phyloP scores from a whole-genome alignment of 1,140 invertebrate species.

The Palaemon carinicauda region DNA sequence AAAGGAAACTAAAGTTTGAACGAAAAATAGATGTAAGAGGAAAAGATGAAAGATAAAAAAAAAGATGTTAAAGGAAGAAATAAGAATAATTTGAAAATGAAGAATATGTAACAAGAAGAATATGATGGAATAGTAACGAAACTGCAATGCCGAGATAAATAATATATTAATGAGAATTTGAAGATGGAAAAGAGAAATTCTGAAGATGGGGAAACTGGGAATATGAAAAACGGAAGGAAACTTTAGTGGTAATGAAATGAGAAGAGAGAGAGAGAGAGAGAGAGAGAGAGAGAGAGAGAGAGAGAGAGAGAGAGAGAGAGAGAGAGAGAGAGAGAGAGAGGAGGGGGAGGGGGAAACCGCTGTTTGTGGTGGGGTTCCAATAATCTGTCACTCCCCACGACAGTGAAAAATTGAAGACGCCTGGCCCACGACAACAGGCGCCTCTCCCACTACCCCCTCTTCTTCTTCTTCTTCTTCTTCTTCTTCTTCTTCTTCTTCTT shows the following conservation, averaged over 20 bases:
- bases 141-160: too few species aligned
- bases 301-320: background rate
- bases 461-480: background rate
- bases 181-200: background rate
- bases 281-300: background rate
- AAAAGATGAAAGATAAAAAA: background rate
- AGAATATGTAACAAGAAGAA: too few species aligned
- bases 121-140: too few species aligned
- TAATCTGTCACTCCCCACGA: conserved; percentile 53
- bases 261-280: background rate
- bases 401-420: conserved; percentile 51
- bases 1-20: too few species aligned
- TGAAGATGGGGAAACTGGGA: background rate
- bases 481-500: background rate
- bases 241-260: background rate
- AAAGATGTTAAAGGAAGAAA: too few species aligned
- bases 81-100: too few species aligned
- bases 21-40: background rate
- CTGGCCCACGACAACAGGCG: conserved; percentile 34
- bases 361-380: conserved; percentile 46
- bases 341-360: background rate
- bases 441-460: background rate
- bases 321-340: background rate
- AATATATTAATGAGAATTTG: too few species aligned
- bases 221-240: background rate